Evolutionary conservation across 2,888 invertebrate genomes (phyloP), one percentile per base, ranked within the genome.

Genomic region (Theristus sp.): DNA sequence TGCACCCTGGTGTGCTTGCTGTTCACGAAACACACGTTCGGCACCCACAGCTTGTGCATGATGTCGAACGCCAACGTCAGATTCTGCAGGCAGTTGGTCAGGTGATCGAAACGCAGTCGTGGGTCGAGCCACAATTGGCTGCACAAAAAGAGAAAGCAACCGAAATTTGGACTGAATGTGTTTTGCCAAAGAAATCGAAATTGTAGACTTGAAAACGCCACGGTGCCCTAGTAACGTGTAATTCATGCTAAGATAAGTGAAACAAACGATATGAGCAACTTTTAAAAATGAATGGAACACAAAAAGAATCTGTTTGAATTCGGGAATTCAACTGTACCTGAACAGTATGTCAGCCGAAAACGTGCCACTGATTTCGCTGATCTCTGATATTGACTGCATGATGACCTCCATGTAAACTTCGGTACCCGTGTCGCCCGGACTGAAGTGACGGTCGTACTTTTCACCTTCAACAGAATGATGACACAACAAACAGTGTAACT

Each of bases 261-360:
- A n/a, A n/a, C n/a, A n/a, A n/a, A n/a, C n/a, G n/a, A n/a, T n/a
- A n/a, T n/a, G n/a, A n/a, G n/a, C n/a, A n/a, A n/a, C n/a, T n/a
- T n/a, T n/a, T n/a, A n/a, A n/a, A n/a, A n/a, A n/a, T n/a, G n/a
- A n/a, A n/a, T n/a, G n/a, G n/a, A n/a, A n/a, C n/a, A n/a, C n/a
- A n/a, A n/a, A n/a, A n/a, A n/a, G n/a, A n/a, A n/a, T n/a, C n/a
- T n/a, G n/a, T n/a, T n/a, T n/a, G n/a, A n/a, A n/a, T n/a, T n/a
- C n/a, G n/a, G n/a, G n/a, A n/a, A n/a, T n/a, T n/a, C n/a, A n/a
- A n/a, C n/a, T n/a, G 6, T 17, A 57, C 57, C 67, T 67, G 22
- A 71, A 68, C 69, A 70, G 70, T 59, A 71, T 69, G 62, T 71
- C 71, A 29, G 69, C 68, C 0, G 66, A 65, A 58, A 71, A 71